Conservation (phyloP, 2,113 vertebrate species). For the Myrmophylax atrothorax region DNA sequence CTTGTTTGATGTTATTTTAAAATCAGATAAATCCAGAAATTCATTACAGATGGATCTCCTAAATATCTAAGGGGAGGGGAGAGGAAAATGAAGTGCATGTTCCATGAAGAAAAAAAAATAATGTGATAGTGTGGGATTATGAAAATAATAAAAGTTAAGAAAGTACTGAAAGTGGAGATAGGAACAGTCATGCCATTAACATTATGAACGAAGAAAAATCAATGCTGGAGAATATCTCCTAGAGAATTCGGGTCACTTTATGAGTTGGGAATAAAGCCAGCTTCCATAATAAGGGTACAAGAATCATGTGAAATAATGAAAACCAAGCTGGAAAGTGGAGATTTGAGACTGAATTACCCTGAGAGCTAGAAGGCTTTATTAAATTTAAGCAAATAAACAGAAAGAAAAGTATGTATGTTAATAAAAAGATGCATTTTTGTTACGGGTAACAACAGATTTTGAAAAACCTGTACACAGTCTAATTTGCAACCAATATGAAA, state of each 20-base stretch:
- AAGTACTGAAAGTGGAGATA: not conserved
- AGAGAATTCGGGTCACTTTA: not conserved
- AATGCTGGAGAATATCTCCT: constrained; percentile 20
- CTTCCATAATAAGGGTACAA: not conserved
- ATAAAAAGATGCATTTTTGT: not conserved
- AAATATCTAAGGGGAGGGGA: not conserved
- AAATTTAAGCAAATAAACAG: constrained; percentile 30
- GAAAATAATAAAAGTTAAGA: constrained; percentile 16
- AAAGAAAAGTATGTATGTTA: not conserved
- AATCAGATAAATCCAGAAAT: not conserved
- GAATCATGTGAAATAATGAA: constrained; percentile 38
- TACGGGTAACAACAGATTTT: not conserved
- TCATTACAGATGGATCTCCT: not conserved
- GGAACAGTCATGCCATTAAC: not conserved
- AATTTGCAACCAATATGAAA: not conserved
- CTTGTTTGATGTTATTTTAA: not conserved
- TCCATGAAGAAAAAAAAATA: not conserved
- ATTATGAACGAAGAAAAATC: constrained; percentile 24
- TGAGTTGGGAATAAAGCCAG: constrained; percentile 51
- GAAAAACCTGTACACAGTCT: not conserved
- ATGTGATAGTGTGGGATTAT: not conserved
- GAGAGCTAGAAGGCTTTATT: constrained; percentile 25
- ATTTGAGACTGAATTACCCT: constrained; percentile 19
- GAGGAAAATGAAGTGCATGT: not conserved
- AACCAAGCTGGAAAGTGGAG: not conserved